Evolutionary conservation across 2,888 invertebrate genomes (phyloP), one percentile per base, ranked within the genome.

Genomic region (Aspidapion aeneum): DNA sequence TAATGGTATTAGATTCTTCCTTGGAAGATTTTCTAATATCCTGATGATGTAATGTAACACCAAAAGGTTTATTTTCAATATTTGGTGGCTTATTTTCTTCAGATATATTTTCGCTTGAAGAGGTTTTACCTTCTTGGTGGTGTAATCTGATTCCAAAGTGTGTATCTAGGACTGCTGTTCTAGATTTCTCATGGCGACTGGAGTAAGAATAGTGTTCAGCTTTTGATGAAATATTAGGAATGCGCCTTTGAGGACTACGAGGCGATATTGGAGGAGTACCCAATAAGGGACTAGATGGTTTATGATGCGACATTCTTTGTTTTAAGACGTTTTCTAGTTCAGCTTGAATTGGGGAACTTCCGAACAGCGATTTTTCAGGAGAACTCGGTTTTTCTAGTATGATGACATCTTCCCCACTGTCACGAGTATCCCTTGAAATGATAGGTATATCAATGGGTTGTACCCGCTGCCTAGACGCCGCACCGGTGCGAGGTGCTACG

Each of bases 391-490:
- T 35, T n/a, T n/a, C n/a, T 66, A 74, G 74, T 18, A 68, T 69
- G 54, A 69, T 66, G 19, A 70, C 58, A 9, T 66, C 63, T 20
- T 66, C 68, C 7, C 65, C 54, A 2, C 69, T 70, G 12, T 65
- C 69, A 58, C 68, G 72, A 7, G 66, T 63, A 56, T 73, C 69
- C 20, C 79, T 79, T 2, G 80, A 79, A 58, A 80, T 76, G 21
- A 74, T 74, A 1, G 82, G 79, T 57, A 86, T 80, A 70, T 86
- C 85, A 63, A 84, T 82, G 0, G 86, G 86, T 71, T 83, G 75
- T 48, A 86, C 79, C 19, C 86, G 79, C 72, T 86, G 86, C 21
- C 86, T 76, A 0, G 83, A 77, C 1, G 83, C 83, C 0, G 85
- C 82, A 0, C 84, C 84, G 1, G 82, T 80, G 63, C 82, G 80